Evolutionary conservation across 92 coral and sea anemone genomes (phyloP).

Genomic region (Meandrina meandrites): DNA sequence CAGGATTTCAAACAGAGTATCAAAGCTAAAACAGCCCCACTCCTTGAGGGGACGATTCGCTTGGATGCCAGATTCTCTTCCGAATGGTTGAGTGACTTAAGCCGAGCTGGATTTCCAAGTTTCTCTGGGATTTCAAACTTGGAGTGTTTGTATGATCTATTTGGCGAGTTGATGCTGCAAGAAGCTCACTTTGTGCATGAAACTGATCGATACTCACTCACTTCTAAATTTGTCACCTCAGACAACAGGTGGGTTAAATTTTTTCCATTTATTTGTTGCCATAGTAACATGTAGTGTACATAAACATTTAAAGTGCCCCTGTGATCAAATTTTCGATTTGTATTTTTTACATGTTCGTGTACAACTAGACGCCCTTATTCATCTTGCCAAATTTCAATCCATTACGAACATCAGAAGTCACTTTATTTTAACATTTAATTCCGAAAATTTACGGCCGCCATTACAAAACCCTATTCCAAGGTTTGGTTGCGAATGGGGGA

Average conservation of each 20-base stretch:
- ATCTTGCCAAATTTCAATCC: no score
- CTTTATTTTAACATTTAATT: no score
- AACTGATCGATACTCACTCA: constrained; percentile 42
- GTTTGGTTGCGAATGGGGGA: no score
- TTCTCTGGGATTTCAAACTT: constrained; percentile 65
- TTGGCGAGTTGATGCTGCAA: constrained; percentile 67
- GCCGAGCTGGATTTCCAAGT: constrained; percentile 78
- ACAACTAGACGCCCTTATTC: no score
- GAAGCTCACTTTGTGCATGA: constrained; percentile 62
- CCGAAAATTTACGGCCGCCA: no score
- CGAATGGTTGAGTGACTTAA: constrained; percentile 62
- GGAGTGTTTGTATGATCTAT: constrained; percentile 65
- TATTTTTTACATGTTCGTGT: no score
- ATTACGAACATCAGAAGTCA: no score
- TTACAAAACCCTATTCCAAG: no score
- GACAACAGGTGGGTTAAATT: constrained; percentile 49
- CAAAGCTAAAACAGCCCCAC: constrained; percentile 48
- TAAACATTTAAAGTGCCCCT: no score
- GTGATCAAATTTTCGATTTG: no score
- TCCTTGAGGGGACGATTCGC: constrained; percentile 56
- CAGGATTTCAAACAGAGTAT: constrained; percentile 55
- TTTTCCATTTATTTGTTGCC: not conserved
- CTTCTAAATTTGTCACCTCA: constrained; percentile 50
- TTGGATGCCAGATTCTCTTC: constrained; percentile 55
- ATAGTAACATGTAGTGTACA: not conserved